Evolutionary conservation across 23 tunicate species (phyloP).

Genomic region (Phallusia fumigata): DNA sequence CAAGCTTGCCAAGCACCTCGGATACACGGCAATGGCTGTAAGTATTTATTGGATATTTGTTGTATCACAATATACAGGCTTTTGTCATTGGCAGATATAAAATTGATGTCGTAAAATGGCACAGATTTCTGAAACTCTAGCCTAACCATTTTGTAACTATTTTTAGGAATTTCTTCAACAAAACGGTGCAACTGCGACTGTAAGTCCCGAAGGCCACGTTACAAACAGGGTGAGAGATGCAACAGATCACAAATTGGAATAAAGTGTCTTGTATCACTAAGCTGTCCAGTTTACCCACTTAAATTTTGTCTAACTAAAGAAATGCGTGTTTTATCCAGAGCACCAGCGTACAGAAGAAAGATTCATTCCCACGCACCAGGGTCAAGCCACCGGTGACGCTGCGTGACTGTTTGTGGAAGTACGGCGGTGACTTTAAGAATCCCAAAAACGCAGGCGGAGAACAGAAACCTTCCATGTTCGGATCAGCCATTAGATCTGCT

Average conservation of each 20-base stretch:
- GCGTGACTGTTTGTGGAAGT: constrained; percentile 68
- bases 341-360: constrained; percentile 51
- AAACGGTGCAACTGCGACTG: constrained; percentile 66
- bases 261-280: no score
- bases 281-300: no score
- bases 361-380: constrained; percentile 46
- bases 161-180: constrained; percentile 79
- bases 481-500: constrained; percentile 44
- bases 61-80: no score
- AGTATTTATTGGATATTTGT: constrained; percentile 1
- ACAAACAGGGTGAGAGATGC: constrained; percentile 69
- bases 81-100: no score
- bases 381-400: constrained; percentile 67
- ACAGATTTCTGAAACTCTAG: not conserved
- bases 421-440: constrained; percentile 81
- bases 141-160: not conserved
- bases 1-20: constrained; percentile 70
- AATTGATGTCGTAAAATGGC: not conserved
- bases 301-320: no score
- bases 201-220: constrained; percentile 81
- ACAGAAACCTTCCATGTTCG: constrained; percentile 18
- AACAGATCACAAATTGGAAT: no score
- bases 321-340: constrained; percentile 25
- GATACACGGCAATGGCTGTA: constrained; percentile 69
- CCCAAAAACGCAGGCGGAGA: constrained; percentile 37